Evolutionary conservation across 2,797 vertebrate genomes (phyloP).

Genomic region (Rallus crepitans): DNA sequence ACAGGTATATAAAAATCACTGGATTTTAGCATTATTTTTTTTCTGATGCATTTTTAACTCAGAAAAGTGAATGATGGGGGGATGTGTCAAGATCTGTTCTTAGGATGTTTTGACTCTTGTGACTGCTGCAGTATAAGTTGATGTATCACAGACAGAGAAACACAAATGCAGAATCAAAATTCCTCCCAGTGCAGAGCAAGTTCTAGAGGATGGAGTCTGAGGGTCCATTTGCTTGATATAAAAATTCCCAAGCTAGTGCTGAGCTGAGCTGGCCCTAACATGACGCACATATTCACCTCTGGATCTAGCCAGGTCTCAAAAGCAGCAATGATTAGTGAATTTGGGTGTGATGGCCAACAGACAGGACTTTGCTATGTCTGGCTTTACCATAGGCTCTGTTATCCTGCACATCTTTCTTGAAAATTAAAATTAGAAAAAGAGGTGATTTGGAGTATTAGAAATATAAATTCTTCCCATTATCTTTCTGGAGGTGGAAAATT

Average conservation of each 20-base stretch:
- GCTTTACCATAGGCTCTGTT: background rate
- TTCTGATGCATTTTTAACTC: background rate
- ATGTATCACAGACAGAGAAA: background rate
- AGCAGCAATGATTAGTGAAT: background rate
- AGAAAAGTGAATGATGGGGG: background rate
- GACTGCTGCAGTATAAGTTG: background rate
- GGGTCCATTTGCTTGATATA: background rate
- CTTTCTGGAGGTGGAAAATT: background rate
- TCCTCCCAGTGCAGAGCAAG: fast-evolving
- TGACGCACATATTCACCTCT: background rate
- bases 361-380: background rate
- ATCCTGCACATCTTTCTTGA: background rate
- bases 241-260: background rate
- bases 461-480: background rate
- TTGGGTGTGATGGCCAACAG: background rate
- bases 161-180: background rate
- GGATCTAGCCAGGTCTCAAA: background rate
- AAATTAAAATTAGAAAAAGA: background rate
- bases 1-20: background rate
- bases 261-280: background rate
- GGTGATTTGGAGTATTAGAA: background rate
- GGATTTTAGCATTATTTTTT: background rate
- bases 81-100: background rate
- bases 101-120: background rate
- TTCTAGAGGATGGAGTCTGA: background rate